Evolutionary conservation across 2,797 vertebrate species (phyloP), one percentile per base, ranked within the genome.

Genomic region (Hyperoplus lanceolatus): DNA sequence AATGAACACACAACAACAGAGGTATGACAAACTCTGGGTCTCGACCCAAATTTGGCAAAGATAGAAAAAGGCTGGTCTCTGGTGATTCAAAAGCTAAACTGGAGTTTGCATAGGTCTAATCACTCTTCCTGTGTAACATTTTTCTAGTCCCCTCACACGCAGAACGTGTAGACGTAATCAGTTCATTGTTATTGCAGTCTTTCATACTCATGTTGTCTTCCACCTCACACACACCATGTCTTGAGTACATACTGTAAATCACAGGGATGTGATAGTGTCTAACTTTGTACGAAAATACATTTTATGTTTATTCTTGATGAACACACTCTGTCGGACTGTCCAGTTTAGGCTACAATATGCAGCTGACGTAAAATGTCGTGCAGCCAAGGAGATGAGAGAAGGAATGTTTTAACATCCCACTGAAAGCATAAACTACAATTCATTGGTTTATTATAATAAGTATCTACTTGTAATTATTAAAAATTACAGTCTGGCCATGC

Each of bases 241-340:
- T 51, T 81, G 80, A 78, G 85, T 83, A 96, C 94, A 97, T 96
- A 94, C 94, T 96, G 96, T 96, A 96, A 97, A 96, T 96, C 96
- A 92, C 91, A 92, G 91, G 93, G 96, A 95, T 96, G 92, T 96
- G 95, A 96, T 29, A 29, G 97, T 98, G 96, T 95, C 97, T 97
- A 97, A 97, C 29, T 97, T 97, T 96, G 97, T 97, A 90, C 89
- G 89, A 79, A 84, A 12, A 70, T 79, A 79, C 45, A 84, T 85
- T 71, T 46, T 10, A 57, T 60, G 63, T 75, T 75, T 76, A 71
- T 74, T 79, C 56, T 48, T 71, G 48, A 51, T 75, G 55, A 75
- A 69, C 72, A 79, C 43, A 36, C 45, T 60, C 45, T 49, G 29
- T 29, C 29, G 46, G 16, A 73, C 60, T 54, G 60, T 46, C 2